Percentiles rank a stretch among this genome's conserved stretches.
These are phyloP conservation scores for Hylia prasina DNA, from an alignment of 2,113 vertebrate species.

Conservation along the genomic window DNA sequence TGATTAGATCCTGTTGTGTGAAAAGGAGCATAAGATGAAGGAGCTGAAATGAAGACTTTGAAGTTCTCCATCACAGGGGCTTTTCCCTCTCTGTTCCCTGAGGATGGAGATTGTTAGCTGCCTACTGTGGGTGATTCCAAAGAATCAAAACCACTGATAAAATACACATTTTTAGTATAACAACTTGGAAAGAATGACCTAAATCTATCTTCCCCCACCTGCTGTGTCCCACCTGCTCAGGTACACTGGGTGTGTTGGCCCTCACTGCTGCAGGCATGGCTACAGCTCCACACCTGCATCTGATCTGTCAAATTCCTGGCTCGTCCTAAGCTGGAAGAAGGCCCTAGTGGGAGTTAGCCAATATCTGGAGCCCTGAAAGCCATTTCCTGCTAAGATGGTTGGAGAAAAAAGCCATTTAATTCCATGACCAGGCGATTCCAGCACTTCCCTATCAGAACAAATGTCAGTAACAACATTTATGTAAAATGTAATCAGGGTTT, in stretches of 20 bases:
- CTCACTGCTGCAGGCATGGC: background rate
- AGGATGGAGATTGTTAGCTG: background rate
- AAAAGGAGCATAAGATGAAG: background rate
- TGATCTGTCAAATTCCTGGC: background rate
- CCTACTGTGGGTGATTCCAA: background rate
- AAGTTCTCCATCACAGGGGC: background rate
- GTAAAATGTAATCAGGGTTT: background rate
- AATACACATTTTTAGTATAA: background rate
- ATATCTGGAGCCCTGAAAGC: background rate
- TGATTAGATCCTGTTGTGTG: background rate
- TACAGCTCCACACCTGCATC: background rate
- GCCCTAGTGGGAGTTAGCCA: background rate
- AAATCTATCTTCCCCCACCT: background rate
- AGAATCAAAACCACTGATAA: background rate
- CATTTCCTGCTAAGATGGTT: background rate
- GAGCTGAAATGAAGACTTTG: background rate
- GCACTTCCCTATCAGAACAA: background rate
- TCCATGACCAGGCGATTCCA: background rate
- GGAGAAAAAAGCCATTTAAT: background rate
- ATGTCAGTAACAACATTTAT: background rate
- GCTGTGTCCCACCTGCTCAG: background rate
- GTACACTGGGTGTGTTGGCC: background rate
- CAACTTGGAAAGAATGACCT: background rate
- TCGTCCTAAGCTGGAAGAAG: background rate
- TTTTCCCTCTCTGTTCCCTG: fast-evolving